A percentile compares a stretch with the other conserved stretches of the same genome.
Evolutionary conservation across 37 sponge, comb jelly and placozoan genomes (phyloP).

Genomic region (Bolinopsis microptera): DNA sequence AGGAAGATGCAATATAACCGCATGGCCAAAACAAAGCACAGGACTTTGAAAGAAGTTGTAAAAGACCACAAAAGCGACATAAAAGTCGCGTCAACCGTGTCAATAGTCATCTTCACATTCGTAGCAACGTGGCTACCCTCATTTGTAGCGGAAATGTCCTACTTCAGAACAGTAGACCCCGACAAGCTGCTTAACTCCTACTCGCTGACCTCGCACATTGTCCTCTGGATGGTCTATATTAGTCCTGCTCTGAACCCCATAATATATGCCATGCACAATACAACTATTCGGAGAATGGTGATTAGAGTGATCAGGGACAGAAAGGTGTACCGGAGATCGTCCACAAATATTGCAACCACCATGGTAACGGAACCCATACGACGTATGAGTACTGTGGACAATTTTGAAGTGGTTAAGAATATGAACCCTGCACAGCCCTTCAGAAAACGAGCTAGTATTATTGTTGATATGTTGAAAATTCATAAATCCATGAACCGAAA

Average conservation of each 20-base stretch:
- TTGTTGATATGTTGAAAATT: neutral
- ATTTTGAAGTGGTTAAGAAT: neutral
- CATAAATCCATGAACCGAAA: neutral
- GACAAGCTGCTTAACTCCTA: neutral
- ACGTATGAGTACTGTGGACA: neutral
- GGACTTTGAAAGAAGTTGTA: neutral
- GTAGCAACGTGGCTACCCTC: neutral
- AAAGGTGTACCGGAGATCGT: neutral
- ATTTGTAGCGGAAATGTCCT: slow-evolving; percentile 23
- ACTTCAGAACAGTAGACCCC: neutral
- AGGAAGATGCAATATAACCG: neutral
- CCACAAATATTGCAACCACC: neutral
- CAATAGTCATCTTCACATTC: neutral
- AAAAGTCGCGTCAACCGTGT: slow-evolving; percentile 4
- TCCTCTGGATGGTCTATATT: neutral
- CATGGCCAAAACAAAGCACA: neutral
- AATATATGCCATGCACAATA: slow-evolving; percentile 5
- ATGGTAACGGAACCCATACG: neutral
- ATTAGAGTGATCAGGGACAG: neutral
- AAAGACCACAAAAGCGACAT: neutral
- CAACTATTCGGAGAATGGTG: neutral
- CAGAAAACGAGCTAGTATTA: neutral
- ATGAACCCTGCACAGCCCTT: slow-evolving; percentile 2
- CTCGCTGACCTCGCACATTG: neutral
- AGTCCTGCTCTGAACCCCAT: slow-evolving; percentile 1